Evolutionary conservation across 2,888 invertebrate genomes (phyloP).

Genomic region (Mimas tiliae): DNA sequence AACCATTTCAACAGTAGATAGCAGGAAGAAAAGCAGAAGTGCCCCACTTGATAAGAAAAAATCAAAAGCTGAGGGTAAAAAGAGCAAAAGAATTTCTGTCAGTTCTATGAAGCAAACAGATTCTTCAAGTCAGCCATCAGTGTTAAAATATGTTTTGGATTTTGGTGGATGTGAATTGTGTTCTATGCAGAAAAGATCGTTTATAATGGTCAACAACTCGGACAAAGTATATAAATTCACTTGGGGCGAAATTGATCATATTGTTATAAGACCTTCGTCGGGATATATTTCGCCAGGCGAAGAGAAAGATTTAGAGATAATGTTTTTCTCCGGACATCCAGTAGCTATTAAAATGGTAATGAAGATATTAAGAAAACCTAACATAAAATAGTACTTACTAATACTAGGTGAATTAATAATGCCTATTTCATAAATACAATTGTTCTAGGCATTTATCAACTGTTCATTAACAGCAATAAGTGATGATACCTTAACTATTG

Average conservation of each 20-base stretch:
- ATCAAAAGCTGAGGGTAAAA: slow-evolving; percentile 51
- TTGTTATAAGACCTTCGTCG: slow-evolving; percentile 68
- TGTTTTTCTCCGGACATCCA: slow-evolving; percentile 66
- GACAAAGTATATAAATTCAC: slow-evolving; percentile 76
- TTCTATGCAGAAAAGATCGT: slow-evolving; percentile 62
- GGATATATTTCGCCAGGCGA: slow-evolving; percentile 79
- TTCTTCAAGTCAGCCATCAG: slow-evolving; percentile 47
- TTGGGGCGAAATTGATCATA: slow-evolving; percentile 61
- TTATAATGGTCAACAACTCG: slow-evolving; percentile 76
- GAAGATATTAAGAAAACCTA: not conserved
- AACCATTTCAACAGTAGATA: slow-evolving; percentile 58
- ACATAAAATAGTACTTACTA: slow-evolving; percentile 1
- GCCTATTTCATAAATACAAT: slow-evolving; percentile 2
- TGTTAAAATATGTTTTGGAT: slow-evolving; percentile 73
- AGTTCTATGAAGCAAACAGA: slow-evolving; percentile 58
- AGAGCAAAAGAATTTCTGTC: slow-evolving; percentile 53
- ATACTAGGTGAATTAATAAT: not conserved
- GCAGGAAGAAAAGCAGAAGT: slow-evolving; percentile 60
- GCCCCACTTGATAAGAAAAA: slow-evolving; percentile 55
- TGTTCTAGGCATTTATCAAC: slow-evolving; percentile 59
- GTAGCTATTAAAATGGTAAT: slow-evolving; percentile 59
- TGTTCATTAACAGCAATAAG: slow-evolving; percentile 62
- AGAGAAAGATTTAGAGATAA: slow-evolving; percentile 77
- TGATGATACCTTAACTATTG: slow-evolving; percentile 63
- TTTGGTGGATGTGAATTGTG: slow-evolving; percentile 75